These are phyloP conservation scores for Thryonomys swinderianus DNA, from an alignment of 2,113 vertebrate species.

Conservation along the genomic window DNA sequence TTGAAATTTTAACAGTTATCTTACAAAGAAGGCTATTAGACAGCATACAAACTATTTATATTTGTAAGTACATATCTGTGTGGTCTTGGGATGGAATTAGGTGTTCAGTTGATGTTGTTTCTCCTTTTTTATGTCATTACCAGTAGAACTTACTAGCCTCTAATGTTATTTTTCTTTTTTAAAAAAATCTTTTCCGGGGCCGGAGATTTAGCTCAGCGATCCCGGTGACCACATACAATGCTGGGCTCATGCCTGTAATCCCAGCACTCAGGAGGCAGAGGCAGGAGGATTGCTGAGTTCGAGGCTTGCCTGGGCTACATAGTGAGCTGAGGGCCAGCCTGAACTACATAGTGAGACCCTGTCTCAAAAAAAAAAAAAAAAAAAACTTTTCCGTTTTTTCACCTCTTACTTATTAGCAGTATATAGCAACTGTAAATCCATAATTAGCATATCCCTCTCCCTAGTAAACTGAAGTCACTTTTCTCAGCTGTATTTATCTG, in stretches of 20 bases:
- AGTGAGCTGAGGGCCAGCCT: too few species aligned
- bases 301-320: too few species aligned
- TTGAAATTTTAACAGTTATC: not conserved
- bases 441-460: not conserved
- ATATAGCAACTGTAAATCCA: not conserved
- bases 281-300: too few species aligned
- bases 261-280: too few species aligned
- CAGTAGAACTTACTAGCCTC: not conserved
- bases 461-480: not conserved
- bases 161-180: not conserved
- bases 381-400: not conserved
- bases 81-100: not conserved
- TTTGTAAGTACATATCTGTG: not conserved
- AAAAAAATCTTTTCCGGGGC: too few species aligned
- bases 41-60: not conserved
- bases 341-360: too few species aligned
- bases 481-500: conserved; percentile 1
- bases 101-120: not conserved
- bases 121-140: not conserved
- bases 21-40: not conserved
- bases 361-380: too few species aligned
- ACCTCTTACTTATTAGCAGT: not conserved
- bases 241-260: too few species aligned
- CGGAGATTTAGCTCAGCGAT: too few species aligned
- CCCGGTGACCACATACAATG: too few species aligned